Evolutionary conservation across 1,140 invertebrate species (phyloP).

Genomic region (Drosophila baimaii): DNA sequence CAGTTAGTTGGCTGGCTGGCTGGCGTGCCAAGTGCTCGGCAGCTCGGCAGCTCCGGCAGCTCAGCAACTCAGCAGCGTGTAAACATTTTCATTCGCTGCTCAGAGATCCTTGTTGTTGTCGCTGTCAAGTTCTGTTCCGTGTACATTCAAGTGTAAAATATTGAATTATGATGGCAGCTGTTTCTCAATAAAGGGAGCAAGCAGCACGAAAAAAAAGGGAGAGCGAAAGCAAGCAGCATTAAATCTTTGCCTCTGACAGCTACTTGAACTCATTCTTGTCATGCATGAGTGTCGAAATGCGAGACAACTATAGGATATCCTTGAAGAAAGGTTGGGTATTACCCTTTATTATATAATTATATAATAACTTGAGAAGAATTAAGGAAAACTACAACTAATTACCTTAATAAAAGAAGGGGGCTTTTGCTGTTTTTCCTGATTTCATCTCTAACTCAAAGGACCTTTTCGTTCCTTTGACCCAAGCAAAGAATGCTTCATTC

Average conservation of each 20-base stretch:
- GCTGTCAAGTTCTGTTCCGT: conserved; percentile 76
- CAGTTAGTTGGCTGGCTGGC: conserved; percentile 43
- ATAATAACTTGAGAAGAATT: background rate
- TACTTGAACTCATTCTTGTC: conserved; percentile 78
- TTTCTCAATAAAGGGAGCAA: conserved; percentile 69
- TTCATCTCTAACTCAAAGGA: conserved; percentile 1
- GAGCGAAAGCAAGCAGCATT: conserved; percentile 56
- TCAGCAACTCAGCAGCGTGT: conserved; percentile 68
- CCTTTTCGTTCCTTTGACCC: conserved; percentile 9
- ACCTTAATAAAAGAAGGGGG: background rate
- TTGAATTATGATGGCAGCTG: conserved; percentile 83
- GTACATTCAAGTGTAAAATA: conserved; percentile 81
- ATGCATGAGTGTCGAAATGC: conserved; percentile 59
- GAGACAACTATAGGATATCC: conserved; percentile 30
- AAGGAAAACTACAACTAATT: background rate
- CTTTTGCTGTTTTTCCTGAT: background rate
- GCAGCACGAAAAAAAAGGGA: conserved; percentile 2
- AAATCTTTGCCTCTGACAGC: conserved; percentile 74
- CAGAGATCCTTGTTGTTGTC: conserved; percentile 32
- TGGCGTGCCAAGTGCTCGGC: conserved; percentile 56
- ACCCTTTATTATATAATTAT: background rate
- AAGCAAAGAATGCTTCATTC: conserved; percentile 15
- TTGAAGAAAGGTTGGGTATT: background rate
- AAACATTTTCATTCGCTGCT: conserved; percentile 76
- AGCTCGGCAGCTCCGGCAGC: conserved; percentile 5